phyloP scores from a whole-genome alignment of 1,140 invertebrate species.

The Meloidogyne exigua region DNA sequence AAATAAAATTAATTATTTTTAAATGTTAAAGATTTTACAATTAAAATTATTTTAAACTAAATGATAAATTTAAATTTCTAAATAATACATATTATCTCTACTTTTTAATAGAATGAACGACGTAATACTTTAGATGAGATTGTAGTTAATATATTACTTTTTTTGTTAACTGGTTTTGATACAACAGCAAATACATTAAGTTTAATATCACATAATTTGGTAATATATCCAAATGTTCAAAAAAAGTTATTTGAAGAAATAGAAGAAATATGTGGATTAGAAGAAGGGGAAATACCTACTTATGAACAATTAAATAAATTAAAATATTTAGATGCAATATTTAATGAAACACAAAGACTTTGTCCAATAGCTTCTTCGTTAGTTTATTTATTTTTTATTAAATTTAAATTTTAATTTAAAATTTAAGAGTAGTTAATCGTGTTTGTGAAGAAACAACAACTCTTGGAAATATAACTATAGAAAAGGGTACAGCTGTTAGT shows the following conservation, averaged over 20 bases:
- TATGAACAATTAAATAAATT: constrained; percentile 56
- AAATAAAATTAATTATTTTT: too few relatives aligned
- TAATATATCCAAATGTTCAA: constrained; percentile 71
- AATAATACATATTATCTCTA: too few relatives aligned
- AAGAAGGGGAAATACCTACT: constrained; percentile 31
- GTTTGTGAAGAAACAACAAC: constrained; percentile 38
- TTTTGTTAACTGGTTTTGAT: constrained; percentile 70
- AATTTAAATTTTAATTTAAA: not conserved
- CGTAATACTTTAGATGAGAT: constrained; percentile 65
- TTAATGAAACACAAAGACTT: constrained; percentile 58
- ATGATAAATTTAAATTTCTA: too few relatives aligned
- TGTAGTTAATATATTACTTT: constrained; percentile 65
- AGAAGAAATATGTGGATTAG: constrained; percentile 65
- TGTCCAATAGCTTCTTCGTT: constrained; percentile 46
- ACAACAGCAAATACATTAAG: constrained; percentile 74
- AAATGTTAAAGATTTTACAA: too few relatives aligned
- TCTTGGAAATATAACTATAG: constrained; percentile 33
- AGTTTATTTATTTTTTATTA: not conserved
- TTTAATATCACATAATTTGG: constrained; percentile 72
- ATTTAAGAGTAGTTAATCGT: constrained; percentile 33
- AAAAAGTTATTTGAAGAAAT: constrained; percentile 65
- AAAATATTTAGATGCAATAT: constrained; percentile 52
- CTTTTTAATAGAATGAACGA: constrained; percentile 30
- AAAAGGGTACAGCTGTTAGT: constrained; percentile 32
- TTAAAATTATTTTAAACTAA: too few relatives aligned